phyloP scores from a whole-genome alignment of 2,888 invertebrate species.

The Lagria hirta region DNA sequence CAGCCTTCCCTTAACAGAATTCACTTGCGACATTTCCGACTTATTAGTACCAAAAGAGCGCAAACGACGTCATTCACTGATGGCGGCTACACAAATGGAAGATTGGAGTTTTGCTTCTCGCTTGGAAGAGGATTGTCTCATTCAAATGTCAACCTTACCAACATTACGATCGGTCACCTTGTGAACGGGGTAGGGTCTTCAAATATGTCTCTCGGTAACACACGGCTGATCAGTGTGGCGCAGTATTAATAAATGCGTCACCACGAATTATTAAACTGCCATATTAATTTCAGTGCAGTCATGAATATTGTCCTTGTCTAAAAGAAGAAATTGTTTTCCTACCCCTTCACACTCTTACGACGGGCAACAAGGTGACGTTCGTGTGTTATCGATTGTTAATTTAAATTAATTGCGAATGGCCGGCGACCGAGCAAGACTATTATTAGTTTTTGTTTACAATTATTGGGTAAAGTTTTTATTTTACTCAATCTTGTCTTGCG shows the following conservation, averaged over 20 bases:
- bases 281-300: constrained; percentile 53
- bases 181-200: constrained; percentile 34
- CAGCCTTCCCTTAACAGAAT: constrained; percentile 38
- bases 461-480: constrained; percentile 12
- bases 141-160: constrained; percentile 48
- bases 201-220: constrained; percentile 24
- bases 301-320: constrained; percentile 6
- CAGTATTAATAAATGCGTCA: constrained; percentile 1
- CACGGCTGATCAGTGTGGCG: constrained; percentile 15
- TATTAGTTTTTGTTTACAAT: constrained; percentile 7
- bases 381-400: constrained; percentile 16
- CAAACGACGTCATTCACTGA: constrained; percentile 60
- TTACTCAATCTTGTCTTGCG: constrained; percentile 8
- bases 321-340: neutral
- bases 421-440: constrained; percentile 15
- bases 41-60: constrained; percentile 53
- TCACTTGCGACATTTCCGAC: constrained; percentile 42
- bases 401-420: constrained; percentile 23
- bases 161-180: constrained; percentile 49
- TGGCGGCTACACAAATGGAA: constrained; percentile 23
- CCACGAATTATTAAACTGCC: constrained; percentile 42
- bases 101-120: constrained; percentile 58
- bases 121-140: constrained; percentile 48
- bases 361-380: constrained; percentile 12
- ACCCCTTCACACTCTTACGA: constrained; percentile 9